Conservation (phyloP, 2,113 vertebrate species). For the Anarhynchus alexandrinus region DNA sequence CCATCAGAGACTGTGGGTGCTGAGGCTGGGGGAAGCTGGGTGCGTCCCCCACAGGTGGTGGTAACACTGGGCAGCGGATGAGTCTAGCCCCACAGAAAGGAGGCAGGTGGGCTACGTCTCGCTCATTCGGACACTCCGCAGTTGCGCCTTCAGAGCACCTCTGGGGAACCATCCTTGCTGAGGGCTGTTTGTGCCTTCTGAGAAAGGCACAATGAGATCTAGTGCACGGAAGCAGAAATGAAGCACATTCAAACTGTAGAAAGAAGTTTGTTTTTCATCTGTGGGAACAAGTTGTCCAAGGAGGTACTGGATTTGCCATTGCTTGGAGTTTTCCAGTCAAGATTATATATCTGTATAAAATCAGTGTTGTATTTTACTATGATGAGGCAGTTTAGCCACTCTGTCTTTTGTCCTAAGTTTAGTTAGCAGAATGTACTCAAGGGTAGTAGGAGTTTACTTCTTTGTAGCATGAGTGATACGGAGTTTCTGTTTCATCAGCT, state of each 20-base stretch:
- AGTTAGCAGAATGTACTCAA: neutral
- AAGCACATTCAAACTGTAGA: neutral
- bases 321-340: neutral
- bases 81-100: neutral
- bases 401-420: neutral
- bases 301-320: neutral
- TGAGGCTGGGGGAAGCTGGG: neutral
- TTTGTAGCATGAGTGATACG: neutral
- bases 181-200: neutral
- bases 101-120: neutral
- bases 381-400: neutral
- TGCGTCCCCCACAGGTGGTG: fast-evolving
- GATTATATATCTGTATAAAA: neutral
- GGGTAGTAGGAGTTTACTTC: neutral
- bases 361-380: neutral
- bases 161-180: neutral
- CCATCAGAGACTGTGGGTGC: neutral
- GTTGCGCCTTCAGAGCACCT: neutral
- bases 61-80: neutral
- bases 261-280: neutral
- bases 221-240: neutral
- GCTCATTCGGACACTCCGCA: neutral
- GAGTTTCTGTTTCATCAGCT: neutral
- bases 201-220: neutral
- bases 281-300: neutral